Percentiles rank a stretch among this genome's conserved stretches.
Evolutionary conservation across 2,888 invertebrate genomes (phyloP).

Genomic region (Diloba caeruleocephala): DNA sequence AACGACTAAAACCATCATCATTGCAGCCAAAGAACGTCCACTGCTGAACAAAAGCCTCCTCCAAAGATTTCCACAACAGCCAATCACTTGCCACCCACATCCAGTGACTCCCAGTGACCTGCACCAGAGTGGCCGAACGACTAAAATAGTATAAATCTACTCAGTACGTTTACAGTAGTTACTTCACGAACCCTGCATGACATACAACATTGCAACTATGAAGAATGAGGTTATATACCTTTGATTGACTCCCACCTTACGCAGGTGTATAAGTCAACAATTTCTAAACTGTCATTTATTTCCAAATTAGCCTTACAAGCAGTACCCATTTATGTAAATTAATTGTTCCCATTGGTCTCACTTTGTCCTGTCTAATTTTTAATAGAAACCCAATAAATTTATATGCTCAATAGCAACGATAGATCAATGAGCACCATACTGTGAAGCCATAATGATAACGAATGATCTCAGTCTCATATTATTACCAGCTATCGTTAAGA

Average conservation of each 20-base stretch:
- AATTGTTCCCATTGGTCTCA: constrained; percentile 40
- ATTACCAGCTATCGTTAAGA: constrained; percentile 72
- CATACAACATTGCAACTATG: too few species aligned
- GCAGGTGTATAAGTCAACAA: background rate
- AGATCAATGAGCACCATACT: constrained; percentile 76
- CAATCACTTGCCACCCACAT: too few species aligned
- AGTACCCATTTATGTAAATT: constrained; percentile 38
- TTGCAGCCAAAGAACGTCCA: too few species aligned
- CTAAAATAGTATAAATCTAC: too few species aligned
- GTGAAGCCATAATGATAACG: constrained; percentile 68
- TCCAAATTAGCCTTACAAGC: constrained; percentile 12
- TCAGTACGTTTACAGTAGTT: too few species aligned
- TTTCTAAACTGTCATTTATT: constrained; percentile 14
- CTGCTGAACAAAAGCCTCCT: too few species aligned
- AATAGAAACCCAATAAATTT: constrained; percentile 56
- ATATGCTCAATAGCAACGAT: constrained; percentile 65
- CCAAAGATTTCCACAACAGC: too few species aligned
- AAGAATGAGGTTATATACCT: too few species aligned
- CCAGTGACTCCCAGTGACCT: too few species aligned
- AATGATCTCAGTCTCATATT: constrained; percentile 66
- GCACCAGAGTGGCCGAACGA: too few species aligned
- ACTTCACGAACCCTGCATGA: too few species aligned
- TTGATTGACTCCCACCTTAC: constrained; percentile 9
- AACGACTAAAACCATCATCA: too few species aligned
- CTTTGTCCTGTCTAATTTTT: constrained; percentile 48